Evolutionary conservation across 2,888 invertebrate species (phyloP), one percentile per base, ranked within the genome.

Genomic region (Anthophora plumipes): DNA sequence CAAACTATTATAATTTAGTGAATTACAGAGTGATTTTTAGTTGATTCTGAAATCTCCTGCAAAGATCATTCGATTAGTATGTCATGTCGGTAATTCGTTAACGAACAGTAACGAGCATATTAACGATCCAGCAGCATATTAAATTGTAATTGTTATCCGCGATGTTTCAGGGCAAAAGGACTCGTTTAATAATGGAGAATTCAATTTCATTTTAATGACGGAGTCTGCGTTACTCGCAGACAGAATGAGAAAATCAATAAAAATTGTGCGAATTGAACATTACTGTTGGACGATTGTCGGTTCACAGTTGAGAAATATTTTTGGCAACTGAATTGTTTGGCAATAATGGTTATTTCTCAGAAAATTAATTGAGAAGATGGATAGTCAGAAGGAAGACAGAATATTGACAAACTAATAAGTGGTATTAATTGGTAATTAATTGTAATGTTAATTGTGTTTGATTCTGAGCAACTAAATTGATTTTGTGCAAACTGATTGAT

Each of bases 91-190:
- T 31, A 31, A 31, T 31, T 1, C 31, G 31, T 31, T 31, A 31
- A 31, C 31, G 31, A 31, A 4, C 31, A 31, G 4, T 4, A 31
- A 31, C 31, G 31, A 31, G 31, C 31, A 31, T 31, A 31, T 31
- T 4, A 8, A 6, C 14, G 25, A 12, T 41, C n/a, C 39, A 6
- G 9, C 9, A 11, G 12, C 14, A 20, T 52, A 50, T 60, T 43
- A 52, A 50, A 60, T 22, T 46, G 9, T 61, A 71, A 46, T 61
- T 48, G 37, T 46, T 55, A 54, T 17, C 41, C 14, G 25, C 17
- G 41, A 25, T 3, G 20, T 69, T 39, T 1, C 17, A 22, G 20
- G 22, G 17, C 22, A 22, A 48, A 31, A 41, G 7, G 9, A n/a
- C 17, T 6, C 37, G 43, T 52, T 74, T 52, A 43, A 60, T 59